Base-by-base conservation (phyloP, 2,888 invertebrate genomes). In the Apodemia mormo region DNA sequence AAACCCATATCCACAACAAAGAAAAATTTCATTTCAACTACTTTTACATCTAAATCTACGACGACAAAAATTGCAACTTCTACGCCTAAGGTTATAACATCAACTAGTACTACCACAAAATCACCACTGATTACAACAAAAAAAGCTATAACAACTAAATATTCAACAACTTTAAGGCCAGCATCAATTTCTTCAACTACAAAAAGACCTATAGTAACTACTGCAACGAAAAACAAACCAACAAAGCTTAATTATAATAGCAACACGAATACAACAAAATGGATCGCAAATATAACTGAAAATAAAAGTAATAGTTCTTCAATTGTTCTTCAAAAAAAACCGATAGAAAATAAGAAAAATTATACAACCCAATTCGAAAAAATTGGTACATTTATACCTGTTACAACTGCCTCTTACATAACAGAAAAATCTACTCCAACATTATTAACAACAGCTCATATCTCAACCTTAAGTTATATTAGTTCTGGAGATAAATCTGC, bases 331-430 rank as follows among this genome's bases (percentile, higher is more conserved):
- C 76, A 70, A 37, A 72, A 72, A 4, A 72, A 67, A 5, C 71
- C 69, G 56, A 76, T 68, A 6, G 70, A 72, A 43, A 72, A 72
- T 10, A 73, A 71, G 66, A 68, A 76, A 29, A 66, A 64, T 49
- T 74, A 76, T 22, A 78, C 78, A 45, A 72, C 76, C 29, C 2
- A 69, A 22, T 78, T 76, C 73, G 88, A 90, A 72, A 88, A 83
- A 80, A 78, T 89, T 49, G 88, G 84, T 74, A 88, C 90, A 0
- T 87, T 87, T 75, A 78, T 85, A 70, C 92, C 92, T 54, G 72
- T 85, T 30, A 87, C 91, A 29, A 88, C 89, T 45, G 76, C 81
- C 2, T 77, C 82, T 29, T 86, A 85, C 76, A 77, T 86, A 9
- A 85, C 82, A 54, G 87, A 89, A 68, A 83, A 79, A 69, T 80